Evolutionary conservation across 1,140 invertebrate species (phyloP).

Genomic region (Lasioglossum baleicum): DNA sequence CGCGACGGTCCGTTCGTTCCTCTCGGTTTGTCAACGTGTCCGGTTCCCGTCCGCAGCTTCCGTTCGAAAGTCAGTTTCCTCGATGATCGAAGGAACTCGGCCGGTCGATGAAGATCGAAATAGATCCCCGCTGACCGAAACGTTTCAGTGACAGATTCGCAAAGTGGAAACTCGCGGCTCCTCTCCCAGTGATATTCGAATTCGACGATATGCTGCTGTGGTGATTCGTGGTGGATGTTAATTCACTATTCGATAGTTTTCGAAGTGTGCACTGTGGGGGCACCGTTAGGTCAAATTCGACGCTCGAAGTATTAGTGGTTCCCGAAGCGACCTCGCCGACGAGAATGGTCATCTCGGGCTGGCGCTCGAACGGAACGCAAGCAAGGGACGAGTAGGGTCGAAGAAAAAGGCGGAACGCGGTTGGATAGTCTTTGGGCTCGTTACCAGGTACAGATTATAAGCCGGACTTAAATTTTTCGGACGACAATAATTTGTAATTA

Average conservation of each 20-base stretch:
- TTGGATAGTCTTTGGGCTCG: not conserved
- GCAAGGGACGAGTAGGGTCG: not conserved
- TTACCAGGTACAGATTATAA: not conserved
- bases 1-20: conserved; percentile 4
- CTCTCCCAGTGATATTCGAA: not conserved
- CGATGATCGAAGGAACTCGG: conserved; percentile 5
- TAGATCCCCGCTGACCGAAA: not conserved
- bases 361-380: conserved; percentile 13
- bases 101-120: not conserved
- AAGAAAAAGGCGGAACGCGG: not conserved
- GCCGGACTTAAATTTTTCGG: not conserved
- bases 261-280: not conserved
- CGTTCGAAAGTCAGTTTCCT: conserved; percentile 37
- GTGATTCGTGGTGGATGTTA: not conserved
- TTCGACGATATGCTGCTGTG: not conserved
- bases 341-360: conserved; percentile 11
- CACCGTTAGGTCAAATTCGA: not conserved
- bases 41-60: conserved; percentile 51
- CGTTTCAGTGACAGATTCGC: not conserved
- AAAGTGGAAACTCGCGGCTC: not conserved
- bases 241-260: not conserved
- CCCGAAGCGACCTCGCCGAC: not conserved
- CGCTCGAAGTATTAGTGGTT: not conserved
- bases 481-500: not conserved
- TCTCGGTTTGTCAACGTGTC: conserved; percentile 51